These are phyloP conservation scores for Coluber constrictor DNA, from an alignment of 2,797 vertebrate genomes.

Conservation along the genomic window DNA sequence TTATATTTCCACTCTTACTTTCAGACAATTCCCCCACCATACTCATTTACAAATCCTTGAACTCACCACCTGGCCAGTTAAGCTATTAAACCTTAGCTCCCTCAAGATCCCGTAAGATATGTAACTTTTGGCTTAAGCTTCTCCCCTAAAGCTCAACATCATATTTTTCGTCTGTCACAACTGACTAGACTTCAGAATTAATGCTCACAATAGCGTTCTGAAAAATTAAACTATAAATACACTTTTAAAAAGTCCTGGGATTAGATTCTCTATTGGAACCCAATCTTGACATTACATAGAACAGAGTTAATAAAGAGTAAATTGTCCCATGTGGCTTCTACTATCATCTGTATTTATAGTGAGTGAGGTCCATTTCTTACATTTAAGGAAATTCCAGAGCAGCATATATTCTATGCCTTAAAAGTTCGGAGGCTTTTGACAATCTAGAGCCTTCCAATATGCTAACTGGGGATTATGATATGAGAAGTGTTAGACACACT, in stretches of 20 bases:
- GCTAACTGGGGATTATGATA: not conserved
- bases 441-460: not conserved
- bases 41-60: slow-evolving; percentile 24
- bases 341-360: not conserved
- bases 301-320: not conserved
- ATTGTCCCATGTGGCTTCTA: not conserved
- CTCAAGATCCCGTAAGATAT: slow-evolving; percentile 41
- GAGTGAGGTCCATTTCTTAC: not conserved
- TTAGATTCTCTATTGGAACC: slow-evolving; percentile 46
- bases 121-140: slow-evolving; percentile 37
- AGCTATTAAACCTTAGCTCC: slow-evolving; percentile 40
- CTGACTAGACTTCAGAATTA: slow-evolving; percentile 33
- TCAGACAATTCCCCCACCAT: not conserved
- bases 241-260: slow-evolving; percentile 35
- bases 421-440: not conserved
- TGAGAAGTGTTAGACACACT: not conserved
- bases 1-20: not conserved
- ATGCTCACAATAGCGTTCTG: slow-evolving; percentile 24
- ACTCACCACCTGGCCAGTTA: slow-evolving; percentile 41
- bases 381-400: not conserved
- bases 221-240: slow-evolving; percentile 52
- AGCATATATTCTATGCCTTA: slow-evolving; percentile 9
- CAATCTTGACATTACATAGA: slow-evolving; percentile 22
- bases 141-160: slow-evolving; percentile 41
- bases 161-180: slow-evolving; percentile 46